Evolutionary conservation across 2,888 invertebrate species (phyloP).

Genomic region (Caenorhabditis panamensis): DNA sequence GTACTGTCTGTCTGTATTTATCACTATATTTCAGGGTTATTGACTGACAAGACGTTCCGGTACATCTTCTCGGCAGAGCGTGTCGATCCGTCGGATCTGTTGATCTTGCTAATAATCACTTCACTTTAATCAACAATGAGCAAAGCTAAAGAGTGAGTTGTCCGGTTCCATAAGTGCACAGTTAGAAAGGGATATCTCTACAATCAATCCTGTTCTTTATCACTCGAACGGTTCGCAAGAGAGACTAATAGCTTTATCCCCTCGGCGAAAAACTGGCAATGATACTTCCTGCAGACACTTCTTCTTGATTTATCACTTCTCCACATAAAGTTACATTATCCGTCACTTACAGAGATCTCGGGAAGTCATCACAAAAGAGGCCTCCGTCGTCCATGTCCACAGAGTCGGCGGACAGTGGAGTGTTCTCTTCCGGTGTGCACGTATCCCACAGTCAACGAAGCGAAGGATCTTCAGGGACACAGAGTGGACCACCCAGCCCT

Average conservation of each 20-base stretch:
- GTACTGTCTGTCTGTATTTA: neutral
- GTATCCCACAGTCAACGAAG: slow-evolving; percentile 46
- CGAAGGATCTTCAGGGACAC: slow-evolving; percentile 47
- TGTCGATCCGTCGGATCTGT: neutral
- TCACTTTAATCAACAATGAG: slow-evolving; percentile 36
- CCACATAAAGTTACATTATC: neutral
- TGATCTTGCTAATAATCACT: slow-evolving; percentile 18
- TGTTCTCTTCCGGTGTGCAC: slow-evolving; percentile 57
- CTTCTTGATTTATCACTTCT: slow-evolving; percentile 15
- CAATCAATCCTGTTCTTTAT: slow-evolving; percentile 52
- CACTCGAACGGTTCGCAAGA: slow-evolving; percentile 45
- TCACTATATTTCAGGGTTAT: slow-evolving; percentile 32
- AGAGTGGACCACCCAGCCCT: slow-evolving; percentile 68
- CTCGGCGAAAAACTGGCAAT: slow-evolving; percentile 45
- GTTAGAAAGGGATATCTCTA: slow-evolving; percentile 2
- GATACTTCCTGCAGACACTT: slow-evolving; percentile 19
- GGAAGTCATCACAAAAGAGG: slow-evolving; percentile 50
- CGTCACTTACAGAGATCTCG: slow-evolving; percentile 42
- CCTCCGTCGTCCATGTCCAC: slow-evolving; percentile 68
- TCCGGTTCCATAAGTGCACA: slow-evolving; percentile 9
- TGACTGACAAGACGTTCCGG: slow-evolving; percentile 19
- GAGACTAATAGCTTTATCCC: neutral
- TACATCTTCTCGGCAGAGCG: neutral
- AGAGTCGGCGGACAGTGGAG: slow-evolving; percentile 65
- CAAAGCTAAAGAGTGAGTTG: slow-evolving; percentile 45